phyloP scores from a whole-genome alignment of 2,888 invertebrate genomes.

The Isoperla grammatica region DNA sequence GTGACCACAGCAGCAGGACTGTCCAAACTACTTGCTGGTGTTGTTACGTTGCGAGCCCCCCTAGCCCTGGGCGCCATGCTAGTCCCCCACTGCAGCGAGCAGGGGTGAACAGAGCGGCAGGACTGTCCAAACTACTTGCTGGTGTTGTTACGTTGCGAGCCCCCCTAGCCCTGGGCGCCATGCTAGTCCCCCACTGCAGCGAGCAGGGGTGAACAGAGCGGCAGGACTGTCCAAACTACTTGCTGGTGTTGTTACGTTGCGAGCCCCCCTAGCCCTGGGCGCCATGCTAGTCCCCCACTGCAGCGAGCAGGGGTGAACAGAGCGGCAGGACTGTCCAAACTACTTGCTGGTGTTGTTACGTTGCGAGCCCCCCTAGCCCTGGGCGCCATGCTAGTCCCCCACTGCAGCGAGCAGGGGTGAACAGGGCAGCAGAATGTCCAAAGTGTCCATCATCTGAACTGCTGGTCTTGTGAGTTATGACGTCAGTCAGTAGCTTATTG shows the following conservation, averaged over 20 bases:
- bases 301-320: not conserved
- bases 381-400: not conserved
- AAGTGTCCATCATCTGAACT: too few relatives aligned
- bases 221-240: not conserved
- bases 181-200: not conserved
- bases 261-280: conserved; percentile 21
- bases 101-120: not conserved
- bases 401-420: not conserved
- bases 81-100: not conserved
- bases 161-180: conserved; percentile 20
- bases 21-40: not conserved
- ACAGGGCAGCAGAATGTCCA: not conserved
- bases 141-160: conserved; percentile 36
- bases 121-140: not conserved
- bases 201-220: not conserved
- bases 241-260: conserved; percentile 37
- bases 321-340: not conserved
- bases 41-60: conserved; percentile 36
- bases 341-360: conserved; percentile 36
- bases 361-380: conserved; percentile 25
- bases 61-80: not conserved
- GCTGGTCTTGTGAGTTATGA: too few relatives aligned
- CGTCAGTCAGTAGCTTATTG: too few relatives aligned
- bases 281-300: not conserved
- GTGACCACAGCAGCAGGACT: not conserved